These are phyloP conservation scores for Andrena marginata DNA, from an alignment of 2,888 invertebrate genomes.

Conservation along the genomic window DNA sequence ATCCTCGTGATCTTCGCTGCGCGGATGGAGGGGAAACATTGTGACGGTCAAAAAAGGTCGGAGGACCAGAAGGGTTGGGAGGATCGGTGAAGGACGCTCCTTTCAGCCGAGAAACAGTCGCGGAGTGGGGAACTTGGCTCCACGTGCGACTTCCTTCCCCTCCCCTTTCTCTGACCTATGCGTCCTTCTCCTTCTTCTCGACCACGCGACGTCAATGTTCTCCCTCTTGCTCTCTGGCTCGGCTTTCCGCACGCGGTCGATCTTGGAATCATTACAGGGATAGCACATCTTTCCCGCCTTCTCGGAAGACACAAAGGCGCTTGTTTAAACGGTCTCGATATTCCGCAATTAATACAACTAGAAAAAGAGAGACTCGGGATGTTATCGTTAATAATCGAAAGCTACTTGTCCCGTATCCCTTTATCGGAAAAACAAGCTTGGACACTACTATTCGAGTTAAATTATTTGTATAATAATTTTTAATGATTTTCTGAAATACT, in stretches of 20 bases:
- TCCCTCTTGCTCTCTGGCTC: conserved; percentile 16
- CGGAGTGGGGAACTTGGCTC: conserved; percentile 63
- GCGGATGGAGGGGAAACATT: neutral
- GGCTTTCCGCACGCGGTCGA: conserved; percentile 37
- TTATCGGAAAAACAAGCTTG: neutral
- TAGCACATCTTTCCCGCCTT: conserved; percentile 30
- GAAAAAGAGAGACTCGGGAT: neutral
- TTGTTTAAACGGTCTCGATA: conserved; percentile 24
- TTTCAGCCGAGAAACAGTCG: conserved; percentile 58
- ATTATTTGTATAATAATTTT: neutral
- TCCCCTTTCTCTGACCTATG: conserved; percentile 37
- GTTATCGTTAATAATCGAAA: neutral
- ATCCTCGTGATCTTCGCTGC: conserved; percentile 32
- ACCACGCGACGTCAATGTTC: conserved; percentile 8
- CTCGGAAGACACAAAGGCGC: conserved; percentile 21
- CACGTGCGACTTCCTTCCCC: conserved; percentile 68
- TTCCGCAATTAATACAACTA: conserved; percentile 2
- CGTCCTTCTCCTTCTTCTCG: conserved; percentile 9
- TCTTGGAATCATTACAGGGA: conserved; percentile 34
- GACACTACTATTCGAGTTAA: neutral
- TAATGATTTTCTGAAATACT: too few relatives aligned
- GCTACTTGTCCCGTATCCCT: neutral
- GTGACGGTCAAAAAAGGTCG: conserved; percentile 53
- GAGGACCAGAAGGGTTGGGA: conserved; percentile 59
- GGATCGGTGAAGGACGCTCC: conserved; percentile 71